Percentiles rank a stretch among this genome's conserved stretches.
Evolutionary conservation across 2,797 vertebrate species (phyloP).

Genomic region (Gymnodraco acuticeps): DNA sequence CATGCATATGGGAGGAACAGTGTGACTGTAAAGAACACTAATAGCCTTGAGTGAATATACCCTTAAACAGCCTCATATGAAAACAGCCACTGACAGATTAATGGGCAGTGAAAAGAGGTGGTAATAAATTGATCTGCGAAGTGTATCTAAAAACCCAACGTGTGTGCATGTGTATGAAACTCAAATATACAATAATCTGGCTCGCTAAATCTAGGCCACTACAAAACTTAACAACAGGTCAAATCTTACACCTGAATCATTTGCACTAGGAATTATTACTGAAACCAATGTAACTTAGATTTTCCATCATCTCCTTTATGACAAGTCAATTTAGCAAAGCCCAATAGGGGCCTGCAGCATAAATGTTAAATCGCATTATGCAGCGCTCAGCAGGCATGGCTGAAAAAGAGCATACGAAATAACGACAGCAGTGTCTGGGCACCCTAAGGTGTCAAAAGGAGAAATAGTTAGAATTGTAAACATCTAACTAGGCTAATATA

Average conservation of each 20-base stretch:
- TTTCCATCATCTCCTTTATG: neutral
- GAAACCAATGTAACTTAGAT: neutral
- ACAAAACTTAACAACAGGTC: neutral
- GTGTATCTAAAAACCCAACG: neutral
- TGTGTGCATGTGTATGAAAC: neutral
- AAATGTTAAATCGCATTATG: neutral
- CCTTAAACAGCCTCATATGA: slow-evolving; percentile 7
- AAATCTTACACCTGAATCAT: too few relatives aligned
- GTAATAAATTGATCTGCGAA: slow-evolving; percentile 1
- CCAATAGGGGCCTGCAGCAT: neutral
- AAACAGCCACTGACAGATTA: neutral
- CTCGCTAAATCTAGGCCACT: too few relatives aligned
- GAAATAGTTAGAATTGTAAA: slow-evolving; percentile 25
- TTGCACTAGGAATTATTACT: too few relatives aligned
- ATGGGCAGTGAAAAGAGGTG: slow-evolving; percentile 23
- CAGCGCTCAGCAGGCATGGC: neutral
- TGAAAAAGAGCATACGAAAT: neutral
- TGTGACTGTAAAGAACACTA: slow-evolving; percentile 2
- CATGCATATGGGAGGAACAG: neutral
- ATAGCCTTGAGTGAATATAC: neutral
- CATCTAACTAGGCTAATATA: neutral
- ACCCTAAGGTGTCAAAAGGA: neutral
- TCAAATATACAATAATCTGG: too few relatives aligned
- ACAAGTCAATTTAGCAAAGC: neutral
- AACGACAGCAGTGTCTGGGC: neutral